Base-by-base conservation (phyloP, 2,113 vertebrate genomes). In the Calidris pygmaea region DNA sequence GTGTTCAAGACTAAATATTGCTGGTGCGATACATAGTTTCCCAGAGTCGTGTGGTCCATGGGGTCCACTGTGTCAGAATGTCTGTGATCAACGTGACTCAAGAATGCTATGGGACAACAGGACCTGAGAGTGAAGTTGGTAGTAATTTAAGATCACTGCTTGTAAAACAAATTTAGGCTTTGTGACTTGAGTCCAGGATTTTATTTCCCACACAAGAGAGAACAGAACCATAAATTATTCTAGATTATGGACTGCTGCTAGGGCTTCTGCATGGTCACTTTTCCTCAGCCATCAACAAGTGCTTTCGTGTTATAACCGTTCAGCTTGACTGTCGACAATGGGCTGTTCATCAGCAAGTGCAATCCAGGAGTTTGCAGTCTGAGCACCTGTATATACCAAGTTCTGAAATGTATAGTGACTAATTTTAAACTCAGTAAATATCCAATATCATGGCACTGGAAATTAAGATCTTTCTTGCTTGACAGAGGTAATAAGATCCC, bases 11-110 rank as follows among this genome's bases (percentile, higher is more conserved):
- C 47, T 74, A 76, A 81, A 50, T 89, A 55, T n/a, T 91, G 55
- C 60, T 91, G 32, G 26, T 93, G 47, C 12, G 45, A 24, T 89
- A 52, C 80, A 74, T 86, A 93, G 50, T 94, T 96, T 97, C 84
- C 65, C 89, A 89, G 87, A 62, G 73, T 62, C 19, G 2, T 17
- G 32, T 67, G 62, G 29, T 78, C 52, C 21, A 2, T 39, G 55
- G 14, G 22, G n/a, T 91, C 45, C 8, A 0, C 53, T 65, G 23
- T 70, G 60, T 89, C 73, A 77, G 34, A 60, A 66, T 50, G 67
- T 0, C 1, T 68, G 56, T 63, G 52, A 70, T 86, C 53, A 37
- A 0, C 43, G 34, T 76, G 67, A 70, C 35, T 80, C 50, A 35
- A 10, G 79, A 90, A 77, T 71, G 70, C 52, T 24, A 16, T 71